Base-by-base conservation (phyloP, 2,113 vertebrate species). In the Callipepla californica region DNA sequence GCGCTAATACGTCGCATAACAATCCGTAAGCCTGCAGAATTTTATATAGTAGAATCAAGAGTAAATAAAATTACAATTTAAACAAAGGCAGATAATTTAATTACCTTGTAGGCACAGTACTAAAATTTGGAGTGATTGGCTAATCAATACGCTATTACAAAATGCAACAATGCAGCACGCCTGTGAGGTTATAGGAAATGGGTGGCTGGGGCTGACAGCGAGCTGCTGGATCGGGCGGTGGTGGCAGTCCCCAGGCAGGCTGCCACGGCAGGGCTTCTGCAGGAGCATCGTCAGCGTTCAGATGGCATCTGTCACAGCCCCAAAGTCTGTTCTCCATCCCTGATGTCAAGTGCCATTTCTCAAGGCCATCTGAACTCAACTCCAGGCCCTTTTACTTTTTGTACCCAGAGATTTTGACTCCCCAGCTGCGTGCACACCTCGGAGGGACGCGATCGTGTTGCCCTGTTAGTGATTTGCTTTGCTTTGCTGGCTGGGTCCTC, bases 61-160 rank as follows among this genome's bases (percentile, higher is more conserved):
- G 96, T 96, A 96, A 98, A 97, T 97, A 97, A 97, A 97, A 98
- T 95, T 96, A 96, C 95, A 80, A 57, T 97, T 97, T 97, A 95
- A 97, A 93, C 96, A 95, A 97, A 87, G 96, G 96, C 96, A 95
- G 89, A 96, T 97, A 97, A 97, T 97, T 97, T 90, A 97, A 97
- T 96, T 95, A 97, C 81, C 96, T 96, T 94, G 93, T 96, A 96
- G 95, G 95, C 94, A 85, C 70, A 51, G 93, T 79, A 85, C 93
- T 97, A 94, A 91, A 97, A 96, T 98, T 79, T 90, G 95, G 95
- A 97, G 96, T 96, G 96, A 97, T 97, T 97, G 96, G 95, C 90
- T 94, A 73, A 62, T 97, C 94, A 51, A 95, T 95, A 91, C 5
- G 0, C 83, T 53, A 42, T 80, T 89, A 88, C 55, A 73, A 32